Conservation (phyloP, 2,113 vertebrate genomes). For the Oplegnathus fasciatus region DNA sequence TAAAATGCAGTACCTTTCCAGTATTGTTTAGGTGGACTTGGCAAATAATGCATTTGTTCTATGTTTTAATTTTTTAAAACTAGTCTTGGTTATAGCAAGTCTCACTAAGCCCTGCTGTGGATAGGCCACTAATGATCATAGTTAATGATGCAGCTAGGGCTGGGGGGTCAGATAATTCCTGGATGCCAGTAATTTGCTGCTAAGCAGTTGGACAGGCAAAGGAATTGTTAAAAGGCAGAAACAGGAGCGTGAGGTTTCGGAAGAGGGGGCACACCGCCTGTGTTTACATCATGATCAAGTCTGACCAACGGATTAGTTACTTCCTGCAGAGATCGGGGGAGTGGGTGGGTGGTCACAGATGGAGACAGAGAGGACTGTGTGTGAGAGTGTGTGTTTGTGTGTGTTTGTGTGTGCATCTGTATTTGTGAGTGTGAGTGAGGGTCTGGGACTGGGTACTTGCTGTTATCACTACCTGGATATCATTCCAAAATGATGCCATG, state of each 20-base stretch:
- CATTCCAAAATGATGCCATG: not conserved
- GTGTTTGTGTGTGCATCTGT: not conserved
- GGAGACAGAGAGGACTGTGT: not conserved
- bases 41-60: conserved; percentile 1
- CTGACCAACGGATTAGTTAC: conserved; percentile 42
- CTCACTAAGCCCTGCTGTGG: conserved; percentile 8
- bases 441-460: not conserved
- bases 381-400: not conserved
- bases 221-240: conserved; percentile 29
- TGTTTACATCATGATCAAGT: conserved; percentile 51
- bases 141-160: conserved; percentile 46
- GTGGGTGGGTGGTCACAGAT: conserved; percentile 47
- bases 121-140: conserved; percentile 37
- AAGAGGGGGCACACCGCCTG: not conserved
- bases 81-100: not conserved
- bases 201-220: conserved; percentile 20
- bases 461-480: not conserved
- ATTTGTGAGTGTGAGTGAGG: too few species aligned
- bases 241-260: conserved; percentile 21
- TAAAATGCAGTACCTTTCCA: not conserved
- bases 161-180: conserved; percentile 36
- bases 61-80: not conserved
- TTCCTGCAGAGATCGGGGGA: conserved; percentile 40
- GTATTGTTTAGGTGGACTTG: not conserved
- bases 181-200: conserved; percentile 8